phyloP scores from a whole-genome alignment of 2,888 invertebrate species.

The Pandemis corylana region DNA sequence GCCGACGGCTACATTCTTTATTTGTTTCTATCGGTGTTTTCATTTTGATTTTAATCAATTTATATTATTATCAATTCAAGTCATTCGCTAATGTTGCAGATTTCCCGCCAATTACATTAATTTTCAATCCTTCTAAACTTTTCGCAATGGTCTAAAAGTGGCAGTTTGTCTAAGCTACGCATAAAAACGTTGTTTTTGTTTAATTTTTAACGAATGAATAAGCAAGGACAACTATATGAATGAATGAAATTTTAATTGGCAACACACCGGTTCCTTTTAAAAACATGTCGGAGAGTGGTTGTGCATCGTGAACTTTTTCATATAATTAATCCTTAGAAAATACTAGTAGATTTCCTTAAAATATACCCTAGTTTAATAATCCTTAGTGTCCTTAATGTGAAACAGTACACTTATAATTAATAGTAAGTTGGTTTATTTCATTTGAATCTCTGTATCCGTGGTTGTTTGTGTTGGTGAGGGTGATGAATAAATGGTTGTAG shows the following conservation, averaged over 20 bases:
- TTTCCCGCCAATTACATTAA: no score
- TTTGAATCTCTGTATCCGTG: constrained; percentile 66
- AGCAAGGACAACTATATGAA: background rate
- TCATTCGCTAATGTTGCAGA: no score
- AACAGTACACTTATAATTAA: constrained; percentile 2
- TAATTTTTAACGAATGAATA: background rate
- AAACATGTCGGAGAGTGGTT: constrained; percentile 76
- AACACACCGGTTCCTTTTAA: constrained; percentile 56
- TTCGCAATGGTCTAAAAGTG: background rate
- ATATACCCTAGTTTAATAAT: constrained; percentile 41
- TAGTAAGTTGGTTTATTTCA: constrained; percentile 46
- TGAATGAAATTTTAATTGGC: constrained; percentile 43
- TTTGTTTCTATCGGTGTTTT: no score
- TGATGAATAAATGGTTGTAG: constrained; percentile 69
- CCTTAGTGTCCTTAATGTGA: constrained; percentile 32
- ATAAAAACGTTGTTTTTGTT: constrained; percentile 7
- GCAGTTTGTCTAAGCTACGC: constrained; percentile 4
- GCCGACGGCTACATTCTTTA: no score
- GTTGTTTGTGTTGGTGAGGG: constrained; percentile 78
- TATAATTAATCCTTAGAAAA: constrained; percentile 46
- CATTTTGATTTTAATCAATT: no score
- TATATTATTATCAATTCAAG: no score
- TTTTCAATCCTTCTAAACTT: no score
- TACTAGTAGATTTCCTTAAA: constrained; percentile 48
- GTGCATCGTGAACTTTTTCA: constrained; percentile 66